phyloP scores from a whole-genome alignment of 2,888 invertebrate species.

The Eupithecia subfuscata region DNA sequence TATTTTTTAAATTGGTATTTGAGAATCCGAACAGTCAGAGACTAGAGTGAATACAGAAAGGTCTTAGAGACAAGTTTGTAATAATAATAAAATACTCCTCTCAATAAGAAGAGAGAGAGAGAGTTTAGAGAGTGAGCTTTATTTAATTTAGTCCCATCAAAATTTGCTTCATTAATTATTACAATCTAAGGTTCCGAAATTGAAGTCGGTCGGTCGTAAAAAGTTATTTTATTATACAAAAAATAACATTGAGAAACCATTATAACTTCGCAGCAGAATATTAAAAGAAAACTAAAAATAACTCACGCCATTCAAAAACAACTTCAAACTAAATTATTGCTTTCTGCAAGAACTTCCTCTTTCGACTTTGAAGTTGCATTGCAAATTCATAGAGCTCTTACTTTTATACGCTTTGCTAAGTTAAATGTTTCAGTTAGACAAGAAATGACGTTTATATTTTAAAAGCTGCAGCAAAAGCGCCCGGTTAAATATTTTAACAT shows the following conservation, averaged over 20 bases:
- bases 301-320: background rate
- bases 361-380: background rate
- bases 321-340: background rate
- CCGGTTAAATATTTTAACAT: background rate
- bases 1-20: too few relatives aligned
- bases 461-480: background rate
- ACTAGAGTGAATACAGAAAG: too few relatives aligned
- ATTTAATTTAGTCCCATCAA: too few relatives aligned
- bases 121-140: too few relatives aligned
- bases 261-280: background rate
- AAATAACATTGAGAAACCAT: background rate
- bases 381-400: background rate
- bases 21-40: too few relatives aligned
- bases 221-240: too few relatives aligned
- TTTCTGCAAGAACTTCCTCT: background rate
- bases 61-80: too few relatives aligned
- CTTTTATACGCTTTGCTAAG: conserved; percentile 1
- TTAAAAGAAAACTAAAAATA: background rate
- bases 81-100: too few relatives aligned
- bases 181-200: too few relatives aligned
- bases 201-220: too few relatives aligned
- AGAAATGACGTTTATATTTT: background rate
- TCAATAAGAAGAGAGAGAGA: too few relatives aligned
- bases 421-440: background rate
- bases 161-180: too few relatives aligned